Conservation (phyloP, 2,113 vertebrate genomes). For the Boulengeromyrus knoepffleri region DNA sequence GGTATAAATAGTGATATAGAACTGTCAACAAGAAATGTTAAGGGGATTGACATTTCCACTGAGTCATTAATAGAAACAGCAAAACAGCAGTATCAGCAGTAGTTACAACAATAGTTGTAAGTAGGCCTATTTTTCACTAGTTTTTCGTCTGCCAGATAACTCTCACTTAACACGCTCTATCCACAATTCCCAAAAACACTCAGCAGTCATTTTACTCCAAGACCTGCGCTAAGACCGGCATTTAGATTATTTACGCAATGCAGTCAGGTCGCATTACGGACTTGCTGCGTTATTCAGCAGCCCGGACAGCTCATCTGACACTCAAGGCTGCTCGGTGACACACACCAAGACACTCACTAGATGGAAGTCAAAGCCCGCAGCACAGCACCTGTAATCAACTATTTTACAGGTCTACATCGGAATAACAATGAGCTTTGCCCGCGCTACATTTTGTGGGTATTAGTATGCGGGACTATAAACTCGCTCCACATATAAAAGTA, state of each 20-base stretch:
- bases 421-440: background rate
- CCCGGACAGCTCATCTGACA: background rate
- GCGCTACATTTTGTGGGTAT: background rate
- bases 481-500: background rate
- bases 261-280: background rate
- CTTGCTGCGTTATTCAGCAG: background rate
- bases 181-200: background rate
- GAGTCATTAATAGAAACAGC: background rate
- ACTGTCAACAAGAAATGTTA: background rate
- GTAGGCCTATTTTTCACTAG: background rate
- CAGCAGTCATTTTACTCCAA: background rate
- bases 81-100: background rate
- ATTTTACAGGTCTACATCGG: background rate
- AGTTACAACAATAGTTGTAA: background rate
- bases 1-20: background rate
- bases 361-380: background rate
- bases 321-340: background rate
- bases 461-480: background rate
- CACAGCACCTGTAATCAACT: background rate
- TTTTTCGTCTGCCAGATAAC: background rate
- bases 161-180: background rate
- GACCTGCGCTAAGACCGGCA: background rate
- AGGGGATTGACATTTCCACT: background rate
- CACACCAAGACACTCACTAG: background rate
- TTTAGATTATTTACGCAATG: conserved; percentile 9